These are phyloP conservation scores for Zaprionus vittiger DNA, from an alignment of 1,140 invertebrate genomes.

Conservation along the genomic window DNA sequence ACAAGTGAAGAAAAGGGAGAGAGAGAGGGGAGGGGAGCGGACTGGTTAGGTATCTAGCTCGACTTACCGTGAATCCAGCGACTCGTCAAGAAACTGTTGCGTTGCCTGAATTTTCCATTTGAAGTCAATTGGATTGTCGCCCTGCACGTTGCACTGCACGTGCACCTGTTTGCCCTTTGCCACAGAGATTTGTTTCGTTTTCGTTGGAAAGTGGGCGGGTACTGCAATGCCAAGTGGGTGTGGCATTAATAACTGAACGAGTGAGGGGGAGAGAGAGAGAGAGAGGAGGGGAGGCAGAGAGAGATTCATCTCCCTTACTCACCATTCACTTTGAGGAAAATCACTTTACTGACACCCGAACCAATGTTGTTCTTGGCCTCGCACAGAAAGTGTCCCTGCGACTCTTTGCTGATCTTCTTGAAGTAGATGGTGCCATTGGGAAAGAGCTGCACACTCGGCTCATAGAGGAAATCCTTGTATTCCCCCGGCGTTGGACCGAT, in stretches of 20 bases:
- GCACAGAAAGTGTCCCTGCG: conserved; percentile 96
- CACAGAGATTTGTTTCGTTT: conserved; percentile 90
- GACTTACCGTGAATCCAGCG: conserved; percentile 87
- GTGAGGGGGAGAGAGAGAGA: not conserved
- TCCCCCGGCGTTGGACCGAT: conserved; percentile 92
- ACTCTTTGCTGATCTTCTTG: conserved; percentile 91
- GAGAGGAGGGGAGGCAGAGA: not conserved
- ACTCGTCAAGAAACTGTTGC: conserved; percentile 88
- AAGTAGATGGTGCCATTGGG: conserved; percentile 93
- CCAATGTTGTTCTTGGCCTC: conserved; percentile 96
- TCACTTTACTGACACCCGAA: conserved; percentile 93
- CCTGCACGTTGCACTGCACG: conserved; percentile 94
- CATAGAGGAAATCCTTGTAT: conserved; percentile 93
- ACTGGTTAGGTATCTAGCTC: not conserved
- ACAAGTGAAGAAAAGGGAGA: not conserved
- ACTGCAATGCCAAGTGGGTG: conserved; percentile 85
- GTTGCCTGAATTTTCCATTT: conserved; percentile 89
- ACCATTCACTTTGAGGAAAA: conserved; percentile 94
- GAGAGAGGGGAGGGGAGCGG: not conserved
- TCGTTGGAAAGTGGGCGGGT: conserved; percentile 92
- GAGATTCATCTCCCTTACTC: conserved; percentile 80
- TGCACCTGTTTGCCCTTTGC: conserved; percentile 90
- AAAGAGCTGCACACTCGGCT: conserved; percentile 90
- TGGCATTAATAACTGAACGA: conserved; percentile 17
- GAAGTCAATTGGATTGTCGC: conserved; percentile 95